Evolutionary conservation across 1,140 invertebrate species (phyloP).

Genomic region (Drepana arcuata): DNA sequence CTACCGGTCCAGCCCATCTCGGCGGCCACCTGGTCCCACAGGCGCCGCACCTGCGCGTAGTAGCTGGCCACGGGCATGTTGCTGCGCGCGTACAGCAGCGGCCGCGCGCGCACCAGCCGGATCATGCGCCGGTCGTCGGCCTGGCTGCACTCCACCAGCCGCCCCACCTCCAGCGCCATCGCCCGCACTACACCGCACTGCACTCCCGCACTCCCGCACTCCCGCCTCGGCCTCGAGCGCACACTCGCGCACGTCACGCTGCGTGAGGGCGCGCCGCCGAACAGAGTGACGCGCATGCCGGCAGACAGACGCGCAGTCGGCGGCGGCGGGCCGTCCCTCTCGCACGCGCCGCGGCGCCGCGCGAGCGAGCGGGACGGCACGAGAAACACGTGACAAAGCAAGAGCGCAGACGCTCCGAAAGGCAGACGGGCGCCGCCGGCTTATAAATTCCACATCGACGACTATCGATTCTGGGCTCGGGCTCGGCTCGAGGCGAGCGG

Average conservation of each 20-base stretch:
- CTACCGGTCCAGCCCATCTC: slow-evolving; percentile 55
- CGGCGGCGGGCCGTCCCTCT: slow-evolving; percentile 41
- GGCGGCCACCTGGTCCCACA: slow-evolving; percentile 46
- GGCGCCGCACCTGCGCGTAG: slow-evolving; percentile 42
- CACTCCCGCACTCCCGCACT: neutral
- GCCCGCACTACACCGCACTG: slow-evolving; percentile 1
- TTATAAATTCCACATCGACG: too few species aligned
- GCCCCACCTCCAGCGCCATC: slow-evolving; percentile 22
- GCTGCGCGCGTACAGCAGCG: slow-evolving; percentile 50
- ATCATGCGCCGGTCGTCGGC: slow-evolving; percentile 55
- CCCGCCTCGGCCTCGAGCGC: neutral
- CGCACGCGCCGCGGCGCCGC: slow-evolving; percentile 16
- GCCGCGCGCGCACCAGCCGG: slow-evolving; percentile 41
- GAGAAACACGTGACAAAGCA: slow-evolving; percentile 46
- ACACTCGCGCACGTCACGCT: slow-evolving; percentile 31
- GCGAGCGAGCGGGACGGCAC: slow-evolving; percentile 20
- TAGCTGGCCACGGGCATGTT: slow-evolving; percentile 59
- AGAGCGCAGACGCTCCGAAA: slow-evolving; percentile 54
- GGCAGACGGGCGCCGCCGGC: too few species aligned
- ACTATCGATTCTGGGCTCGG: neutral
- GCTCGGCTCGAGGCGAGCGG: slow-evolving; percentile 1
- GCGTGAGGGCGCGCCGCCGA: slow-evolving; percentile 27
- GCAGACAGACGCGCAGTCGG: slow-evolving; percentile 53
- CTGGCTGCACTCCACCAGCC: slow-evolving; percentile 47
- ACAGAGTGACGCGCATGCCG: slow-evolving; percentile 46